These are phyloP conservation scores for Rafetus swinhoei DNA, from an alignment of 2,113 vertebrate genomes.

Conservation along the genomic window DNA sequence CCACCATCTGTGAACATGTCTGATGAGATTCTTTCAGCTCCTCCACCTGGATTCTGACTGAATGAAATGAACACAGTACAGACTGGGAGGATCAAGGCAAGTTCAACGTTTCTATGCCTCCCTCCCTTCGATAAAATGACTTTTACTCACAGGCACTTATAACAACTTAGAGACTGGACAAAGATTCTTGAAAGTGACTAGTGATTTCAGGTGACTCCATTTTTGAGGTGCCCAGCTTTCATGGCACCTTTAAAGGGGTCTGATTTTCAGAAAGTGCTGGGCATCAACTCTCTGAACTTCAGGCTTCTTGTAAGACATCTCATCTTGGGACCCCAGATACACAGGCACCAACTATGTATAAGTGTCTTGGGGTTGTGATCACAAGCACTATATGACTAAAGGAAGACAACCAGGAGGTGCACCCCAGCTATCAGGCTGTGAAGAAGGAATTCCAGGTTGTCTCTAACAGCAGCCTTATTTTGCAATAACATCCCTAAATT, in stretches of 20 bases:
- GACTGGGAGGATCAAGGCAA: constrained; percentile 36
- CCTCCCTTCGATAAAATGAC: constrained; percentile 23
- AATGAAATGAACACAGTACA: neutral
- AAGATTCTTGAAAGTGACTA: neutral
- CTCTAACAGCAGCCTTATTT: neutral
- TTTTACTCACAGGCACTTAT: constrained; percentile 38
- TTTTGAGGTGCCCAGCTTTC: neutral
- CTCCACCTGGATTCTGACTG: accelerated
- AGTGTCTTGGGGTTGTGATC: neutral
- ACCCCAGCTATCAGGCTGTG: neutral
- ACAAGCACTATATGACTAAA: neutral
- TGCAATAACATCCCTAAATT: neutral
- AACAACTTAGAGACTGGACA: constrained; percentile 58
- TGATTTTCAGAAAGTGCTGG: neutral
- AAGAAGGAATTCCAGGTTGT: neutral
- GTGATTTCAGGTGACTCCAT: constrained; percentile 32
- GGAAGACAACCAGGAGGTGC: neutral
- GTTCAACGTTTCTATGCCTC: neutral
- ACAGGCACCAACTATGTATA: neutral
- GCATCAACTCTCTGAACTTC: neutral
- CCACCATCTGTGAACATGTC: accelerated
- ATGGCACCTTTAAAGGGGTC: neutral
- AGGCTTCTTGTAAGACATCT: neutral
- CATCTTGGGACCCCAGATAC: neutral
- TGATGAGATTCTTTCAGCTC: neutral